Percentiles rank a stretch among this genome's conserved stretches.
Evolutionary conservation across 2,113 vertebrate species (phyloP).

Genomic region (Seriola rivoliana): DNA sequence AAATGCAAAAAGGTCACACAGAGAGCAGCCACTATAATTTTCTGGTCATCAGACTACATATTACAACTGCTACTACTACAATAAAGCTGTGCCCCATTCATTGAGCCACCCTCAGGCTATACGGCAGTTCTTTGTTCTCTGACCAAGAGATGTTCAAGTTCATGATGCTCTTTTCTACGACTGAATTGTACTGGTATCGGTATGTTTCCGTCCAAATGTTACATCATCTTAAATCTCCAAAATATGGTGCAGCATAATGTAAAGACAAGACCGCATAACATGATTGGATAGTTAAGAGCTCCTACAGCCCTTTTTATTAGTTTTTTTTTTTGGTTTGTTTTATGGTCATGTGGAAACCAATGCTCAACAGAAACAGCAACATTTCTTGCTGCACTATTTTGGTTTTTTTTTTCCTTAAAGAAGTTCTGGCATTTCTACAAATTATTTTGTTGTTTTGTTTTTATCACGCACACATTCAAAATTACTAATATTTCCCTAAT

Average conservation of each 20-base stretch:
- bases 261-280: background rate
- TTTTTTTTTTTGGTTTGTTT: background rate
- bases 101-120: slow-evolving; percentile 50
- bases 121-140: slow-evolving; percentile 43
- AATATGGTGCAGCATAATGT: background rate
- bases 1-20: slow-evolving; percentile 49
- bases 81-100: slow-evolving; percentile 40
- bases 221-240: background rate
- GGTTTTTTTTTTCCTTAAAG: background rate
- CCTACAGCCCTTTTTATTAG: background rate
- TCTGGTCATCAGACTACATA: slow-evolving; percentile 52
- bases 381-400: background rate
- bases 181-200: background rate
- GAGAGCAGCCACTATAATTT: slow-evolving; percentile 55
- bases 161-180: slow-evolving; percentile 17
- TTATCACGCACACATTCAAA: slow-evolving; percentile 36
- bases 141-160: slow-evolving; percentile 40
- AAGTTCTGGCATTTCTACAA: background rate
- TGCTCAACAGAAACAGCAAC: background rate
- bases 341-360: background rate
- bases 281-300: background rate
- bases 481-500: slow-evolving; percentile 41
- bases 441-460: background rate
- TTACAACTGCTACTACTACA: slow-evolving; percentile 16
- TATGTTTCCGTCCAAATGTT: slow-evolving; percentile 9